Percentiles rank a stretch among this genome's conserved stretches.
Evolutionary conservation across 2,888 invertebrate genomes (phyloP).

Genomic region (Mythimna lalbum): DNA sequence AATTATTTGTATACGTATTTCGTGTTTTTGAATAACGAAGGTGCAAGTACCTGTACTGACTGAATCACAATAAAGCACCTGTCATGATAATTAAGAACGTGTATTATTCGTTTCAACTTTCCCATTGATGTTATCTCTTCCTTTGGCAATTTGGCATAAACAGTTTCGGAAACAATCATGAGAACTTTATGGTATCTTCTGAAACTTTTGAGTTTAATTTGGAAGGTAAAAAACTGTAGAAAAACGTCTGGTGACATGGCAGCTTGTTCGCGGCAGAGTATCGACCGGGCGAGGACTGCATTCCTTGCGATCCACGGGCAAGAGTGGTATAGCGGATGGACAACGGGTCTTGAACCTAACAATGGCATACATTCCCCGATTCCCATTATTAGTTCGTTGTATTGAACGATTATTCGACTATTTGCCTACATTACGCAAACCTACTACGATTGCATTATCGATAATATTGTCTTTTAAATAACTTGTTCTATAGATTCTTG

Average conservation of each 20-base stretch:
- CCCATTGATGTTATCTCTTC: conserved; percentile 54
- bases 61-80: conserved; percentile 38
- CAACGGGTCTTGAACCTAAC: conserved; percentile 81
- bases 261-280: conserved; percentile 74
- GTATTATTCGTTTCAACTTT: conserved; percentile 52
- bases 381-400: conserved; percentile 30
- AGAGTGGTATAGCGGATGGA: conserved; percentile 72
- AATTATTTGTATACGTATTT: conserved; percentile 45
- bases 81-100: conserved; percentile 49
- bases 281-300: conserved; percentile 80
- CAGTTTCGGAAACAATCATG: conserved; percentile 53
- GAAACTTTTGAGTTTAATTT: conserved; percentile 12
- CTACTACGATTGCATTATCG: conserved; percentile 24
- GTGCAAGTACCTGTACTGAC: conserved; percentile 7
- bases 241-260: conserved; percentile 54
- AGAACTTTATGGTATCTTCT: conserved; percentile 45
- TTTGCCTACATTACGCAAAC: conserved; percentile 25
- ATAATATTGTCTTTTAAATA: conserved; percentile 31
- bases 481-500: conserved; percentile 27
- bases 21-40: conserved; percentile 17
- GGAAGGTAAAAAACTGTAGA: conserved; percentile 44
- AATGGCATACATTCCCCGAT: conserved; percentile 62
- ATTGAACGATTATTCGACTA: conserved; percentile 27
- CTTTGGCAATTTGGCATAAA: conserved; percentile 45
- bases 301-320: conserved; percentile 77